Conservation (phyloP, 2,113 vertebrate species). For the Pachyramphus minor region DNA sequence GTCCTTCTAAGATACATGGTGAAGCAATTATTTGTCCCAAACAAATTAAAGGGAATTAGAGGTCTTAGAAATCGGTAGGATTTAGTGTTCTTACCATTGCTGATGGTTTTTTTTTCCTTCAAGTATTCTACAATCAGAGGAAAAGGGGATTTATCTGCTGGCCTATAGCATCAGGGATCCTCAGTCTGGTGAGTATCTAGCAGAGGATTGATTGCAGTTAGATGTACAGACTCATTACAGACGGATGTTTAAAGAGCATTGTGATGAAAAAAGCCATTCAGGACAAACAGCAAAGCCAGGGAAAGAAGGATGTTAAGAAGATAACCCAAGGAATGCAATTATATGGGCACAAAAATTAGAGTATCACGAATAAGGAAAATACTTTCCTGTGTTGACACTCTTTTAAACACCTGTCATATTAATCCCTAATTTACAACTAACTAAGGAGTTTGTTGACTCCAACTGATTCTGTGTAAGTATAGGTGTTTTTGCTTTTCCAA, state of each 20-base stretch:
- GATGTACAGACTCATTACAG: neutral
- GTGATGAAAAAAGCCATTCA: neutral
- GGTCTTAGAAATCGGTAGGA: neutral
- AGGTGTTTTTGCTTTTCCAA: neutral
- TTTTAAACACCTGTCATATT: neutral
- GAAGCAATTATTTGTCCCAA: slow-evolving; percentile 20
- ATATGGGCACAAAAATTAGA: neutral
- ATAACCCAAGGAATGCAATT: neutral
- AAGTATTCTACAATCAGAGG: neutral
- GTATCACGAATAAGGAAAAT: neutral
- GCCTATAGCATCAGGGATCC: neutral
- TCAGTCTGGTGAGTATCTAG: neutral
- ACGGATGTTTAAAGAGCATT: neutral
- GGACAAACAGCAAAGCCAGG: neutral
- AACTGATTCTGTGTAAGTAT: neutral
- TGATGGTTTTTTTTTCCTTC: neutral
- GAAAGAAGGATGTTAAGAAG: neutral
- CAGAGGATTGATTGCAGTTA: slow-evolving; percentile 13
- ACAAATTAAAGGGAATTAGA: slow-evolving; percentile 39
- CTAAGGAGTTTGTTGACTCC: neutral
- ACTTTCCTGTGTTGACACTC: neutral
- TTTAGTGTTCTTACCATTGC: neutral
- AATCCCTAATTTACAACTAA: neutral
- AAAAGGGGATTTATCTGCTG: slow-evolving; percentile 10
- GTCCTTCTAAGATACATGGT: neutral